Evolutionary conservation across 53 echinoderm and acorn worm genomes (phyloP).

Genomic region (Henricia sp.): DNA sequence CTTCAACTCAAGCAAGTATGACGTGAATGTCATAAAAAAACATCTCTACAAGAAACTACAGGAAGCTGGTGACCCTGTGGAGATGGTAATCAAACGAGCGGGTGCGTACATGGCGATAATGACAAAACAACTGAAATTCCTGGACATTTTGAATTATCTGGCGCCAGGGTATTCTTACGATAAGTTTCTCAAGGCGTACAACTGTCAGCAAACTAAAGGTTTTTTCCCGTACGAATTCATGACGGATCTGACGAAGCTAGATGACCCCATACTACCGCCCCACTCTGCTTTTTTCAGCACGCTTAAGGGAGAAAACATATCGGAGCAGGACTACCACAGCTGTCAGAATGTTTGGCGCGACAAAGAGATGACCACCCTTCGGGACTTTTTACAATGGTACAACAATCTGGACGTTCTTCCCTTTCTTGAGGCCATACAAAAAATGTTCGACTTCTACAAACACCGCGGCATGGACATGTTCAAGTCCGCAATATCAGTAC

Average conservation of each 20-base stretch:
- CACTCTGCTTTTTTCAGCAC: constrained; percentile 32
- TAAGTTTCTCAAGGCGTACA: constrained; percentile 58
- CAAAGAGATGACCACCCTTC: constrained; percentile 45
- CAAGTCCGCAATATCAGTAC: neutral
- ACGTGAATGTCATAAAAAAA: too few relatives aligned
- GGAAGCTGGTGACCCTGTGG: neutral
- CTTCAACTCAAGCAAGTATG: too few relatives aligned
- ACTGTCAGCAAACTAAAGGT: constrained; percentile 38
- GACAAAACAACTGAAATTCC: neutral
- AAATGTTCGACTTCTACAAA: constrained; percentile 66
- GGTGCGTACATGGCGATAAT: constrained; percentile 17
- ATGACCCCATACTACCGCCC: constrained; percentile 8
- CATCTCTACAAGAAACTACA: constrained; percentile 1
- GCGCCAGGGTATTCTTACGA: constrained; percentile 42
- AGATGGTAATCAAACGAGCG: constrained; percentile 12
- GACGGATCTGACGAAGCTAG: constrained; percentile 24
- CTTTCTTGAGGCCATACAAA: constrained; percentile 54
- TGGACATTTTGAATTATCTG: too few relatives aligned
- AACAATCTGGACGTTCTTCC: constrained; percentile 67
- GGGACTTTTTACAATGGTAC: constrained; percentile 56
- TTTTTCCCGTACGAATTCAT: constrained; percentile 68
- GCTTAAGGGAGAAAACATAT: constrained; percentile 24
- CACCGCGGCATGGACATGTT: neutral
- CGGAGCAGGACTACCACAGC: constrained; percentile 23
- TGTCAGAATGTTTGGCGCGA: constrained; percentile 43